Conservation (phyloP, 2,113 vertebrate species). For the Elaphurus davidianus region DNA sequence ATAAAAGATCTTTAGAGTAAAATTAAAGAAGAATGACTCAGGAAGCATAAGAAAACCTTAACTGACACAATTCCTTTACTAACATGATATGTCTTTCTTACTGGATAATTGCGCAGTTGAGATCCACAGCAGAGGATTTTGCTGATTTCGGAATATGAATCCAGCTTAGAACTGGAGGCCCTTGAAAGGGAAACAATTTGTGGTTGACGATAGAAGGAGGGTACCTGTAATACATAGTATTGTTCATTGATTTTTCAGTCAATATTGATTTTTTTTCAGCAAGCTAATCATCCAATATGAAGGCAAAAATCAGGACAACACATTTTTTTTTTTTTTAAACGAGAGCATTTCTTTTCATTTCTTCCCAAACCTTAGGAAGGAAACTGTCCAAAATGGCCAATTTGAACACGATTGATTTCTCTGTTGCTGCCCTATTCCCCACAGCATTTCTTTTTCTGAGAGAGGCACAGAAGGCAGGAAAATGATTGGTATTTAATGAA, state of each 20-base stretch:
- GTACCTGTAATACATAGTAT: background rate
- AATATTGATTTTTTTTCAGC: background rate
- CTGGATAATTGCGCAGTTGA: background rate
- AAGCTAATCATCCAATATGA: background rate
- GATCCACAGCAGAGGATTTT: background rate
- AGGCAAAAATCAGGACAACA: background rate
- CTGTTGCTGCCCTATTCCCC: background rate
- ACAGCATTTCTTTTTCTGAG: background rate
- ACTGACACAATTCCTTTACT: background rate
- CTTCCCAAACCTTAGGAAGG: background rate
- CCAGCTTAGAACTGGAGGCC: background rate
- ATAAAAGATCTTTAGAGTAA: background rate
- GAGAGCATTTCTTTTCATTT: background rate
- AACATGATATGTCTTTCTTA: background rate
- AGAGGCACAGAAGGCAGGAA: background rate
- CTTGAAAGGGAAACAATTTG: background rate
- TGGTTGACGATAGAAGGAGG: background rate
- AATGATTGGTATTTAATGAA: conserved; percentile 29
- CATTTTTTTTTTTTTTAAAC: background rate
- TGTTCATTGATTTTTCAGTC: background rate
- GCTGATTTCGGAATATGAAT: background rate
- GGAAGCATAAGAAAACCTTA: background rate
- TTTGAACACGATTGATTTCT: background rate
- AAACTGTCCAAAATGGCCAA: background rate
- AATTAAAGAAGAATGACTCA: background rate